Percentiles rank a stretch among this genome's conserved stretches.
Evolutionary conservation across 2,797 vertebrate species (phyloP).

Genomic region (Buceros bicornis): DNA sequence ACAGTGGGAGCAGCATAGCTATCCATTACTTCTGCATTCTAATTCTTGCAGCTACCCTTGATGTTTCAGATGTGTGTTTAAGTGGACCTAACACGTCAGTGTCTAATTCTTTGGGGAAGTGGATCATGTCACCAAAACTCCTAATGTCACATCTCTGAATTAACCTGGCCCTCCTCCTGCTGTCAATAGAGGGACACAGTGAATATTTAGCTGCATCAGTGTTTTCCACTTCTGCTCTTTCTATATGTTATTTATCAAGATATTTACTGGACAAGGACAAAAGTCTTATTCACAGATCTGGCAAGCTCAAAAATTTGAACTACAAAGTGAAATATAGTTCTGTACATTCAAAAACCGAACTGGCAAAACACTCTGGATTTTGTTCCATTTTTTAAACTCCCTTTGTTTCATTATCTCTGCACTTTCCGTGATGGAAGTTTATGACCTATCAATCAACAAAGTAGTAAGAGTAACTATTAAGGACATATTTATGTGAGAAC

Average conservation of each 20-base stretch:
- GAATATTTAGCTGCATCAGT: background rate
- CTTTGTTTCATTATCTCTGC: slow-evolving; percentile 53
- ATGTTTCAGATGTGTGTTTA: background rate
- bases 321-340: slow-evolving; percentile 26
- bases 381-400: slow-evolving; percentile 8
- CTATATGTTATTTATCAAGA: background rate
- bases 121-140: background rate
- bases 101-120: background rate
- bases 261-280: slow-evolving; percentile 10
- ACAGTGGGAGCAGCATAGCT: background rate
- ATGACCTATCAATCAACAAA: background rate
- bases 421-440: slow-evolving; percentile 11
- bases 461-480: slow-evolving; percentile 30
- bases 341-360: slow-evolving; percentile 4
- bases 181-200: background rate
- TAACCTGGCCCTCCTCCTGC: background rate
- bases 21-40: background rate
- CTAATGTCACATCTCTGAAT: background rate
- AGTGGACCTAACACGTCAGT: background rate
- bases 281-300: slow-evolving; percentile 38
- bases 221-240: background rate
- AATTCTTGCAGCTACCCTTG: background rate
- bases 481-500: slow-evolving; percentile 61
- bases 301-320: background rate
- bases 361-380: background rate